A percentile compares a stretch with the other conserved stretches of the same genome.
phyloP scores from a whole-genome alignment of 1,140 invertebrate genomes.

The Harlomillsia oculata region DNA sequence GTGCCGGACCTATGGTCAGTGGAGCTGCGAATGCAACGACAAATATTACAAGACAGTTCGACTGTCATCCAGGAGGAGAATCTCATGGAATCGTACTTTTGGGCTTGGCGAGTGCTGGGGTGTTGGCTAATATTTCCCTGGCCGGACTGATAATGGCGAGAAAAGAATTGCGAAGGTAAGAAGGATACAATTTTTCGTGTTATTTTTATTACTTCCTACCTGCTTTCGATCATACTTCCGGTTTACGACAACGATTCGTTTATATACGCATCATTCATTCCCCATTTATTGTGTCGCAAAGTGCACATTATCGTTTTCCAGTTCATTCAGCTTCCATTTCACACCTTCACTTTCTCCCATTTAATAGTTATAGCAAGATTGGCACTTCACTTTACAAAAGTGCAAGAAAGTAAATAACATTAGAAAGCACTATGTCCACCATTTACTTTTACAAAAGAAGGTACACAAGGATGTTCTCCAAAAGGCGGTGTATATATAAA shows the following conservation, averaged over 20 bases:
- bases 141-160: constrained; percentile 32
- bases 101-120: constrained; percentile 28
- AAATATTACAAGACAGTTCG: not conserved
- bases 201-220: not conserved
- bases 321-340: not conserved
- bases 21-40: constrained; percentile 1
- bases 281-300: too few relatives aligned
- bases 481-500: too few relatives aligned
- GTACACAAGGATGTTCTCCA: too few relatives aligned
- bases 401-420: too few relatives aligned
- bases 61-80: constrained; percentile 28
- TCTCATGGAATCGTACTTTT: constrained; percentile 27
- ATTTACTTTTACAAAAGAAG: too few relatives aligned
- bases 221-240: not conserved
- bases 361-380: too few relatives aligned
- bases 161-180: constrained; percentile 30
- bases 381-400: too few relatives aligned
- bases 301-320: too few relatives aligned
- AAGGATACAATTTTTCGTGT: not conserved
- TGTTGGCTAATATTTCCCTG: constrained; percentile 30
- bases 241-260: too few relatives aligned
- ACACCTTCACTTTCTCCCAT: too few relatives aligned
- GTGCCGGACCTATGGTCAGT: constrained; percentile 5
- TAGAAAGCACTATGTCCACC: too few relatives aligned
- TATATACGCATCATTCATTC: not conserved